Conservation (phyloP, 2,888 invertebrate species). For the Dicranocentrus wangi region DNA sequence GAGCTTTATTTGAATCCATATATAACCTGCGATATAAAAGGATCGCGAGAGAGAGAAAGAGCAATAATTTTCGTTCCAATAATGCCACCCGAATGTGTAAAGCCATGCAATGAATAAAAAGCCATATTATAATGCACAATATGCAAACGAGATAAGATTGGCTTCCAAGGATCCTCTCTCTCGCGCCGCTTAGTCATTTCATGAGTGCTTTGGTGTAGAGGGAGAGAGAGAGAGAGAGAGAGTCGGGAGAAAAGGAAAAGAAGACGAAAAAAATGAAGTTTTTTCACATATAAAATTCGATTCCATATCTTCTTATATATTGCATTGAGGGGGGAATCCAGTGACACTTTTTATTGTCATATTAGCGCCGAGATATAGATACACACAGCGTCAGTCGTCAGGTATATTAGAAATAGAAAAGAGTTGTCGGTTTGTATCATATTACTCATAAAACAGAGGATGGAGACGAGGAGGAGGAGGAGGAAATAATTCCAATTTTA, state of each 20-base stretch:
- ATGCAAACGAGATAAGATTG: conserved; percentile 41
- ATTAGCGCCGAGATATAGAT: conserved; percentile 16
- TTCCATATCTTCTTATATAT: not conserved
- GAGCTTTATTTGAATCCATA: too few relatives aligned
- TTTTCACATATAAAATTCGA: too few relatives aligned
- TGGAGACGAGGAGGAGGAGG: not conserved
- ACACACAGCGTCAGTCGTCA: not conserved
- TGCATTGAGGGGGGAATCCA: too few relatives aligned
- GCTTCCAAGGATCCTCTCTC: too few relatives aligned
- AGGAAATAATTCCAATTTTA: conserved; percentile 57
- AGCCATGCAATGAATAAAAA: conserved; percentile 25
- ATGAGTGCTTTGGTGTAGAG: not conserved
- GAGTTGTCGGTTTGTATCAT: conserved; percentile 10
- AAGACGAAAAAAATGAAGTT: too few relatives aligned
- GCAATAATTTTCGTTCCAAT: conserved; percentile 27
- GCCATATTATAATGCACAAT: conserved; percentile 13
- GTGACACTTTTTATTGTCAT: conserved; percentile 38
- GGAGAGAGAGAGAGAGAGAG: conserved; percentile 2
- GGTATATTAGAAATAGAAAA: conserved; percentile 12
- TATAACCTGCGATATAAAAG: too few relatives aligned
- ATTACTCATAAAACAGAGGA: conserved; percentile 8
- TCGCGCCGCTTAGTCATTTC: too few relatives aligned
- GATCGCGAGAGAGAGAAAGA: too few relatives aligned
- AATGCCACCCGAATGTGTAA: not conserved
- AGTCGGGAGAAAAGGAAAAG: not conserved